Base-by-base conservation (phyloP, 2,797 vertebrate species). In the Myiothlypis chrysogaster region DNA sequence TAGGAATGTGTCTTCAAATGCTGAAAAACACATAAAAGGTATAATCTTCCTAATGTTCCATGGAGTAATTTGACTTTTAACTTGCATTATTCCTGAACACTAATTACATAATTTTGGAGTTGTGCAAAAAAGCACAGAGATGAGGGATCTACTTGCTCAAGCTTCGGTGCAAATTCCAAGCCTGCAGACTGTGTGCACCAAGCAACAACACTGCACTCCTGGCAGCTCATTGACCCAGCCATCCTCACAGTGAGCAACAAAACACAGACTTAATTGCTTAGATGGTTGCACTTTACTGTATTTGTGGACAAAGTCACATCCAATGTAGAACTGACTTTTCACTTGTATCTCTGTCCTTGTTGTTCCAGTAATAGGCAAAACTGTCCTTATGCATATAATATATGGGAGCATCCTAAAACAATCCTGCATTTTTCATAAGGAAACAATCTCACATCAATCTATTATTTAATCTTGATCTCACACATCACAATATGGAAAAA, bases 1-100 rank as follows among this genome's bases (percentile, higher is more conserved):
- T 83, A 98, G 97, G 41, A 98, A 97, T 1, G 97, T 91, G 44
- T 99, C 98, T 98, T 97, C 97, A 81, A 96, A 96, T 7, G 80
- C 98, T 98, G 68, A 50, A 83, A 75, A 43, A 94, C 55, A 91
- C 27, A 87, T 65, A 86, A 72, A 91, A 79, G 3, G 12, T 5
- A 50, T 20, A 3, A 64, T 34, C 20, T 19, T 68, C 19, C 83
- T 53, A 71, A 82, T 15, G 37, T 11, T 72, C 13, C 2, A 0
- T 32, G 32, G 35, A 76, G 52, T 27, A 35, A 59, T 16, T 7
- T 19, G 70, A 52, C 61, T 49, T 68, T 22, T 41, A 65, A 75
- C 35, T 50, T 43, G 39, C 50, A 35, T 37, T 72, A 15, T 35
- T 68, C 27, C 79, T 78, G 20, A 85, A 50, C 19, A 28, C 2